Conservation (phyloP, 1,140 invertebrate genomes). For the Eubasilissa regina region DNA sequence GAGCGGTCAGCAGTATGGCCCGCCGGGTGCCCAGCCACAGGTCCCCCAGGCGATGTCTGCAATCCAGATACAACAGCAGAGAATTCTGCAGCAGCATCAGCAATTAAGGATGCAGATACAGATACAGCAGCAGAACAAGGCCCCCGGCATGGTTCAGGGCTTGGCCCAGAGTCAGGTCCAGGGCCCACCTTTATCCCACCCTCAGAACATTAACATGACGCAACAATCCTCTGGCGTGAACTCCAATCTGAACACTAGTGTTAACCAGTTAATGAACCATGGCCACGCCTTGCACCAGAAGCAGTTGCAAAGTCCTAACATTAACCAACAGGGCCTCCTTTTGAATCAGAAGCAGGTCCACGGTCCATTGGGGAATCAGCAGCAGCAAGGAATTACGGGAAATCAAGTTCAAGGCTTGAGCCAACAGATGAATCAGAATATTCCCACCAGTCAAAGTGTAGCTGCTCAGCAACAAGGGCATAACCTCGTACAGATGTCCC, state of each 20-base stretch:
- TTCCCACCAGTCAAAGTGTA: not conserved
- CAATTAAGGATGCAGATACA: conserved; percentile 61
- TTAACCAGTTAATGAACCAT: conserved; percentile 61
- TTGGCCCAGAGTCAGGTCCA: too few species aligned
- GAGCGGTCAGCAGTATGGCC: conserved; percentile 24
- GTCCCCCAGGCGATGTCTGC: conserved; percentile 59
- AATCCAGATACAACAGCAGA: conserved; percentile 70
- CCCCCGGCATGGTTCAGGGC: conserved; percentile 15
- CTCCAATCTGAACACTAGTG: conserved; percentile 45
- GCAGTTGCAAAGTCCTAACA: conserved; percentile 61
- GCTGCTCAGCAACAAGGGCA: conserved; percentile 10
- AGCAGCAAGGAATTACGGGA: conserved; percentile 52
- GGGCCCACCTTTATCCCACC: conserved; percentile 45
- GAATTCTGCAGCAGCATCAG: conserved; percentile 70
- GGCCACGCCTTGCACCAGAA: conserved; percentile 68
- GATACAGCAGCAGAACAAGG: conserved; percentile 61
- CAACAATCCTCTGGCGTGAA: conserved; percentile 57
- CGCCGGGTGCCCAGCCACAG: not conserved
- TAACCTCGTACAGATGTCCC: conserved; percentile 60
- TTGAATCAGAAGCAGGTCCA: conserved; percentile 51
- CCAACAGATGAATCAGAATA: conserved; percentile 20
- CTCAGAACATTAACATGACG: conserved; percentile 57
- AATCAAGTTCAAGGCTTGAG: conserved; percentile 43
- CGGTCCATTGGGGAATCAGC: conserved; percentile 28
- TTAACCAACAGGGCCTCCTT: conserved; percentile 53